Base-by-base conservation (phyloP, 2,113 vertebrate genomes). In the Melanotaenia duboulayi region DNA sequence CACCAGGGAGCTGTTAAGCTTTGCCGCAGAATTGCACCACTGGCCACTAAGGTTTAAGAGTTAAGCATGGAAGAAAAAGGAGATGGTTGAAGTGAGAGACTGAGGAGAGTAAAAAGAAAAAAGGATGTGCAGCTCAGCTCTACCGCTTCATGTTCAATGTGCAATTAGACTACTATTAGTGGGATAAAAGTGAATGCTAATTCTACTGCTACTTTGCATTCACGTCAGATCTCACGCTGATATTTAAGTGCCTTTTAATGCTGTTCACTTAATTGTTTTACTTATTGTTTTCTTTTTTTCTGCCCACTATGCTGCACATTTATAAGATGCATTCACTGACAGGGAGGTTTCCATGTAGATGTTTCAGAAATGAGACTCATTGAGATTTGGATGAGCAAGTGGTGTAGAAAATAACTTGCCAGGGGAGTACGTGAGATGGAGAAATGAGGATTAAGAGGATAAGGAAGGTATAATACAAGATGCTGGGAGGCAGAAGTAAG, bases 1-100 rank as follows among this genome's bases (percentile, higher is more conserved):
- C 85, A 73, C 71, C 46, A 48, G 84, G 84, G 87, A 88, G 72
- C 74, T 52, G 79, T 86, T 90, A 74, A 82, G 59, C 76, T 54
- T 35, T 46, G 54, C 87, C 76, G 0, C 83, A 84, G 83, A 67
- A 69, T 28, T 67, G 63, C 74, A 77, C 57, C 60, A 11, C 72
- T 63, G 69, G 65, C 72, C 48, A 46, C 68, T 71, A 11, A 84
- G 80, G 63, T 68, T 61, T 84, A 81, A 68, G 70, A 70, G 81
- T 61, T 70, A 16, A 78, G 69, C 62, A 39, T 22, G 46, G 54
- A 77, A 1, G 4, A 42, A 67, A 55, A 2, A 35, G 71, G 48
- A 74, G 40, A 69, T n/a, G 17, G 46, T 24, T 40, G 81, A 64
- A 51, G 17, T 17, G 28, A 56, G 70, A 51, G 46, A 39, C 50